Base-by-base conservation (phyloP, 2,888 invertebrate genomes). In the Caenorhabditis uteleia region DNA sequence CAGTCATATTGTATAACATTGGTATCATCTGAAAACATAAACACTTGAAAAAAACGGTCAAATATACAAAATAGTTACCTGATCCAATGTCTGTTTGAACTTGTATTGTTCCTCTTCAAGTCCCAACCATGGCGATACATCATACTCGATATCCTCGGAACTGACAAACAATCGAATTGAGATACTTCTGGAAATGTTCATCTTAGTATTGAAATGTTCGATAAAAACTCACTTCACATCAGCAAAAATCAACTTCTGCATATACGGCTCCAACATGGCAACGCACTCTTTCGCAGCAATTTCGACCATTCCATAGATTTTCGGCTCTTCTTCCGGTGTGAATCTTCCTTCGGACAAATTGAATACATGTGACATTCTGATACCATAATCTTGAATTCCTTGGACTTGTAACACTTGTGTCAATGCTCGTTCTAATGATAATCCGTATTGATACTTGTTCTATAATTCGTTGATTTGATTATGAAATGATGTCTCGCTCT, bases 21-120 rank as follows among this genome's bases (percentile, higher is more conserved):
- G 80, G 79, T 27, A 80, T 58, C 21, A 80, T 48, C 76, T 80
- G 70, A 16, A 70, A 68, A 47, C 10, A n/a, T n/a, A n/a, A n/a
- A n/a, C 34, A 26, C 46, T 34, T 26, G n/a, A n/a, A n/a, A n/a
- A n/a, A n/a, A n/a, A n/a, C n/a, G n/a, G n/a, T n/a, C n/a, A n/a
- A n/a, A n/a, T n/a, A n/a, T n/a, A n/a, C n/a, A 14, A 51, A 48
- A 26, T n/a, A 8, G 45, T 42, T 46, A 77, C 79, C 68, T 76
- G 70, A 62, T 80, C 78, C 21, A 80, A 69, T 16, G 65, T 69
- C 26, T 68, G 64, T 42, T 59, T 68, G 62, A 70, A 80, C 26
- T 66, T 66, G 31, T 43, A 46, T 29, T 74, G 70, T 27, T 77
- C 77, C 16, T 73, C 70, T 43, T 78, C 77, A 7, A 80, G 45